Conservation (phyloP, 2,888 invertebrate genomes). For the Netelia virgata region DNA sequence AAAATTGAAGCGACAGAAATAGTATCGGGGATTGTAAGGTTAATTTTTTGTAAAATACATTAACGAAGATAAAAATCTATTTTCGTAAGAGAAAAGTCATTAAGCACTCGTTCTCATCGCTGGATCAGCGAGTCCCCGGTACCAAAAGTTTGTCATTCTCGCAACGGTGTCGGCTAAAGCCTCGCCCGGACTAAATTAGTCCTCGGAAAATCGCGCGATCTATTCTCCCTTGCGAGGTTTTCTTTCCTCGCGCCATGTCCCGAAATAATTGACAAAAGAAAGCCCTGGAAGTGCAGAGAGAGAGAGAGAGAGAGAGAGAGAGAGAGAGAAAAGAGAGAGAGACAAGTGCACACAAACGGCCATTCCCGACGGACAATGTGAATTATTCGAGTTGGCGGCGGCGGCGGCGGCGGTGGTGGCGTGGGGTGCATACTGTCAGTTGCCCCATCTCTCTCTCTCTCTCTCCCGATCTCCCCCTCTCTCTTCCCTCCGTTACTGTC, state of each 20-base stretch:
- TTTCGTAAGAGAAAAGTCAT: constrained; percentile 39
- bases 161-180: constrained; percentile 26
- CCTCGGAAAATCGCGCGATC: constrained; percentile 83
- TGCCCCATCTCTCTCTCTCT: constrained; percentile 52
- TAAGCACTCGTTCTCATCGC: constrained; percentile 41
- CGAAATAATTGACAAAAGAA: constrained; percentile 85
- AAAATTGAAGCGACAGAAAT: too few species aligned
- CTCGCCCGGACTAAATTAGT: constrained; percentile 80
- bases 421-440: constrained; percentile 77
- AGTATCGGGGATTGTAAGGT: too few species aligned
- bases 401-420: constrained; percentile 71
- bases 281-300: constrained; percentile 75
- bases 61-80: background rate
- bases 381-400: constrained; percentile 84
- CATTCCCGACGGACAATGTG: constrained; percentile 84
- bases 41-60: too few species aligned
- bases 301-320: background rate
- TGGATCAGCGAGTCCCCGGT: constrained; percentile 42
- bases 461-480: constrained; percentile 53
- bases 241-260: constrained; percentile 83
- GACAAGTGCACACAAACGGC: constrained; percentile 69
- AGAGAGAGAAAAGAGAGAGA: background rate
- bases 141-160: constrained; percentile 39
- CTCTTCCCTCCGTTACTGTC: background rate
- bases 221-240: constrained; percentile 82